Evolutionary conservation across 2,797 vertebrate species (phyloP).

Genomic region (Macropodus opercularis): DNA sequence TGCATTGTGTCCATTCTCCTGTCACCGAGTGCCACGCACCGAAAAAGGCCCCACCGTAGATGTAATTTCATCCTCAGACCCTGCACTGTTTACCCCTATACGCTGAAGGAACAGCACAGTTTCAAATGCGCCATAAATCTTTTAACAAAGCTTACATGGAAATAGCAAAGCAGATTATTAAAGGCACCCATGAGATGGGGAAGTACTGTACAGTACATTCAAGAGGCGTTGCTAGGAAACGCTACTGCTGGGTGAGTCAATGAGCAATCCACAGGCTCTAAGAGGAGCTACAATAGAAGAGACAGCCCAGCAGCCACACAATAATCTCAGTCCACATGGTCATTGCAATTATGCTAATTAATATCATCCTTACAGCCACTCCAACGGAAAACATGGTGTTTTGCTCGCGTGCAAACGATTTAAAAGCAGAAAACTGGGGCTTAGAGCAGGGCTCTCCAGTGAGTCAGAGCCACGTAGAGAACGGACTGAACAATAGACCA

Average conservation of each 20-base stretch:
- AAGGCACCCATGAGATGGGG: constrained; percentile 78
- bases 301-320: constrained; percentile 68
- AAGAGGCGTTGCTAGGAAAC: constrained; percentile 84
- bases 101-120: constrained; percentile 41
- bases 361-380: constrained; percentile 72
- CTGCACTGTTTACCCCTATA: constrained; percentile 17
- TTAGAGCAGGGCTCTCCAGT: constrained; percentile 20
- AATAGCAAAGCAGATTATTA: constrained; percentile 77
- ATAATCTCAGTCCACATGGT: constrained; percentile 77
- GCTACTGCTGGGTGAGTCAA: constrained; percentile 78
- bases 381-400: constrained; percentile 51
- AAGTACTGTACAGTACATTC: constrained; percentile 79
- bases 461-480: constrained; percentile 16
- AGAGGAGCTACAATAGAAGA: constrained; percentile 74
- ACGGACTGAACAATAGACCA: constrained; percentile 15
- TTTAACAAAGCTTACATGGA: constrained; percentile 79
- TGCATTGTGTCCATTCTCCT: constrained; percentile 34
- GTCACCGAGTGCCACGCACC: constrained; percentile 14
- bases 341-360: constrained; percentile 81
- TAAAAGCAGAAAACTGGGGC: constrained; percentile 38
- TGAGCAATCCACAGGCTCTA: constrained; percentile 74
- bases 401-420: constrained; percentile 38
- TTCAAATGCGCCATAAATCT: constrained; percentile 77
- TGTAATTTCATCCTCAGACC: constrained; percentile 22
- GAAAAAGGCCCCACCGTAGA: constrained; percentile 44